These are phyloP conservation scores for Cyprinella venusta DNA, from an alignment of 2,797 vertebrate species.

Conservation along the genomic window DNA sequence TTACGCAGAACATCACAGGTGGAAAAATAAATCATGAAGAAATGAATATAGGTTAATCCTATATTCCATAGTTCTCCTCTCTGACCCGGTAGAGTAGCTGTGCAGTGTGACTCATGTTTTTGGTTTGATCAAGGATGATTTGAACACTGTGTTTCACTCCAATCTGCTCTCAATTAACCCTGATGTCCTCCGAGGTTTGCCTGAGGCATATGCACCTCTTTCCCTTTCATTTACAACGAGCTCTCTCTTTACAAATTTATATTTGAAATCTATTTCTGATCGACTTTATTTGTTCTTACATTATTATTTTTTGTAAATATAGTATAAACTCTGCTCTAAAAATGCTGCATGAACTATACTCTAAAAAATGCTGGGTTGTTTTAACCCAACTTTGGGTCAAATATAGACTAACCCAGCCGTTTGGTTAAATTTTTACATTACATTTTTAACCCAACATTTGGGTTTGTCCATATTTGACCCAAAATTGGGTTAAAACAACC, in stretches of 20 bases:
- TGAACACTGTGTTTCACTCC: conserved; percentile 30
- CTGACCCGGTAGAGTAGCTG: background rate
- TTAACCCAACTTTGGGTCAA: no score
- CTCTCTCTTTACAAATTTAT: background rate
- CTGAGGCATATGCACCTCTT: conserved; percentile 13
- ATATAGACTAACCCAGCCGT: no score
- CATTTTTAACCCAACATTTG: no score
- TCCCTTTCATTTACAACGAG: background rate
- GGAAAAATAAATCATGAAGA: background rate
- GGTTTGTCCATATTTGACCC: no score
- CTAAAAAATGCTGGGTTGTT: no score
- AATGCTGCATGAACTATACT: no score
- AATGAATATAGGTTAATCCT: background rate
- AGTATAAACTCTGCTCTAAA: no score
- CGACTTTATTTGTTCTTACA: background rate
- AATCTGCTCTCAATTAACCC: conserved; percentile 44
- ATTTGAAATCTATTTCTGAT: background rate
- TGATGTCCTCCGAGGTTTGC: conserved; percentile 18
- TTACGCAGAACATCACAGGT: conserved; percentile 18
- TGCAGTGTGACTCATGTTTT: conserved; percentile 19
- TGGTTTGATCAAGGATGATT: conserved; percentile 37
- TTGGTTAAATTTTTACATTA: no score
- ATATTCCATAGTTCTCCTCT: background rate
- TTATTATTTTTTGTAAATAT: background rate
- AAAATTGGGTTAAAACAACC: no score